phyloP scores from a whole-genome alignment of 1,140 invertebrate species.

The Micrasema longulum region DNA sequence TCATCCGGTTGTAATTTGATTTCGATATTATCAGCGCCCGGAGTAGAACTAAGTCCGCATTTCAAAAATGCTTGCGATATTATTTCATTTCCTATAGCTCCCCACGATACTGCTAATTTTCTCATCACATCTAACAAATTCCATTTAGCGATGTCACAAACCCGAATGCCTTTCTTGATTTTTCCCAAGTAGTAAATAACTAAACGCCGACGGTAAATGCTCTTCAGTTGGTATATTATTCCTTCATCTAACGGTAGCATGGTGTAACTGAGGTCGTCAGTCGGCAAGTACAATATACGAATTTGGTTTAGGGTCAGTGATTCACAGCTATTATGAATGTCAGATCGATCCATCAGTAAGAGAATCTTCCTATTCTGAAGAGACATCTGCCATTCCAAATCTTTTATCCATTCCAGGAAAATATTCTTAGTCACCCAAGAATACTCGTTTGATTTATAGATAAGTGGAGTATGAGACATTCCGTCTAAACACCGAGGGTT shows the following conservation, averaged over 20 bases:
- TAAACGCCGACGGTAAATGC: constrained; percentile 8
- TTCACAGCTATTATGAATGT: constrained; percentile 11
- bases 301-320: neutral
- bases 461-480: constrained; percentile 16
- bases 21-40: neutral
- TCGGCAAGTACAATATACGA: constrained; percentile 15
- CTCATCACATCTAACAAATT: constrained; percentile 22
- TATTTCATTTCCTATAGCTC: neutral
- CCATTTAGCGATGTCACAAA: constrained; percentile 16
- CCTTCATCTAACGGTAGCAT: constrained; percentile 25
- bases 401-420: constrained; percentile 5
- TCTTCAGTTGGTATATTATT: constrained; percentile 9
- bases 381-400: constrained; percentile 25
- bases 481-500: constrained; percentile 8
- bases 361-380: constrained; percentile 31
- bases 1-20: constrained; percentile 13
- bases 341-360: constrained; percentile 20
- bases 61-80: constrained; percentile 15
- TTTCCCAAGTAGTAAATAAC: constrained; percentile 21
- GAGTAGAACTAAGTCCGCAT: constrained; percentile 13
- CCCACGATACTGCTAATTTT: constrained; percentile 22
- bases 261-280: constrained; percentile 12
- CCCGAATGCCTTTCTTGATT: constrained; percentile 23
- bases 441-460: constrained; percentile 26
- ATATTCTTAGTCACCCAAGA: constrained; percentile 23